A percentile compares a stretch with the other conserved stretches of the same genome.
These are phyloP conservation scores for Philhelius pedissequus DNA, from an alignment of 2,888 invertebrate species.

Conservation along the genomic window DNA sequence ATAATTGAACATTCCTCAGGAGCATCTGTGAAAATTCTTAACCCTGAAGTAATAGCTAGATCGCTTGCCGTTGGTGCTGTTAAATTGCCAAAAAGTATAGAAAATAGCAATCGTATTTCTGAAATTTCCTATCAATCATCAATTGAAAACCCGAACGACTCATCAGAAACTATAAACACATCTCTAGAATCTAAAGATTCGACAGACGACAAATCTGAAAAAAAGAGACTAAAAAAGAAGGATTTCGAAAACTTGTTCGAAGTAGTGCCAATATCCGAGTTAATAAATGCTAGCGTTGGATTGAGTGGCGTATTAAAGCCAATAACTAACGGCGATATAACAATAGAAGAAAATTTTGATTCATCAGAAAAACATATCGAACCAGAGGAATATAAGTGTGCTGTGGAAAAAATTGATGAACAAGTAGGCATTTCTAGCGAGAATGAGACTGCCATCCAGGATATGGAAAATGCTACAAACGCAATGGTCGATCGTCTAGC, in stretches of 20 bases:
- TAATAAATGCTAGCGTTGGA: not conserved
- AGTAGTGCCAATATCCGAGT: conserved; percentile 40
- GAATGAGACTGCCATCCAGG: conserved; percentile 30
- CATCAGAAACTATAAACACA: conserved; percentile 19
- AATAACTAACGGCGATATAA: not conserved
- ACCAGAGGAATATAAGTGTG: conserved; percentile 27
- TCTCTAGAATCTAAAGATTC: conserved; percentile 47
- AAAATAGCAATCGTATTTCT: conserved; percentile 36
- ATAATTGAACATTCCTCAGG: conserved; percentile 74
- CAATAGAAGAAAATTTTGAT: not conserved
- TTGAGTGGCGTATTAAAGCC: not conserved
- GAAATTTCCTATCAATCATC: conserved; percentile 50
- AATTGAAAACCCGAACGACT: not conserved
- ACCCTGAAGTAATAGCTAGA: conserved; percentile 75
- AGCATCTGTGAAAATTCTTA: conserved; percentile 77
- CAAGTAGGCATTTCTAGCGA: not conserved
- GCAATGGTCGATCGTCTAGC: conserved; percentile 84
- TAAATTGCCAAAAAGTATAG: conserved; percentile 7
- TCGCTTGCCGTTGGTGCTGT: conserved; percentile 38
- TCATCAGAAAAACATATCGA: not conserved
- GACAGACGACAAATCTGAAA: conserved; percentile 13
- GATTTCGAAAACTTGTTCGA: conserved; percentile 39
- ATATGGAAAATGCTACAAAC: conserved; percentile 78
- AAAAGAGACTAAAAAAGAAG: conserved; percentile 25
- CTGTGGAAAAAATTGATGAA: conserved; percentile 2